A percentile compares a stretch with the other conserved stretches of the same genome.
Evolutionary conservation across 1,140 invertebrate species (phyloP).

Genomic region (fruit fly (Drosophila melanogaster)): Release_6_plus_ISO1_MT NT_033779.5:16566001-16566500

Average conservation of each 20-base stretch:
- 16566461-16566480: no score
- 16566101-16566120: not conserved
- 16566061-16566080: not conserved
- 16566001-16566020: not conserved
- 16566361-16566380: slow-evolving; percentile 15
- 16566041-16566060: not conserved
- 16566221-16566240: slow-evolving; percentile 42
- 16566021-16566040: not conserved
- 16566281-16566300: slow-evolving; percentile 44
- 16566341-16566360: slow-evolving; percentile 32
- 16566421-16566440: not conserved
- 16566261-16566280: slow-evolving; percentile 53
- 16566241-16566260: slow-evolving; percentile 51
- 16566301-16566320: not conserved
- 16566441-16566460: no score
- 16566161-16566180: slow-evolving; percentile 22
- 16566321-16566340: not conserved
- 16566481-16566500: no score
- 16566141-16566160: not conserved
- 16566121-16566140: not conserved
- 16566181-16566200: slow-evolving; percentile 1
- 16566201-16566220: slow-evolving; percentile 33
- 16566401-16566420: not conserved
- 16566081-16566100: not conserved
- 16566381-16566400: not conserved